Conservation (phyloP, 2,113 vertebrate species). For the Istiophorus platypterus region DNA sequence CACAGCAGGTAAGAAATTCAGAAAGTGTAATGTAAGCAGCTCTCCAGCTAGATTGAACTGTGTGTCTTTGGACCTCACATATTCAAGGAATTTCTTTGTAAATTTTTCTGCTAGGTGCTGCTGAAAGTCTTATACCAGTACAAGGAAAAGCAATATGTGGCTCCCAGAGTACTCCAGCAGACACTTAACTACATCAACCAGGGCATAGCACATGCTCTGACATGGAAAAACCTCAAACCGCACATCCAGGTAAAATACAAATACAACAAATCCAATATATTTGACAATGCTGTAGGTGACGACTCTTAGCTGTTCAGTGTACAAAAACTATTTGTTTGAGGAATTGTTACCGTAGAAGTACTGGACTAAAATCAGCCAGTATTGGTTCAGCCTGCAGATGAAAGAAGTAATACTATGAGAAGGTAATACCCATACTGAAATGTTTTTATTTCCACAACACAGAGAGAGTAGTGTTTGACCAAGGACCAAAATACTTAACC, state of each 20-base stretch:
- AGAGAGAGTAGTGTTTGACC: not conserved
- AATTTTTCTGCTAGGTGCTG: slow-evolving; percentile 88
- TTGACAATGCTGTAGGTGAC: not conserved
- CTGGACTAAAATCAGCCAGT: not conserved
- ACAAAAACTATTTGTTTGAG: not conserved
- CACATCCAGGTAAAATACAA: slow-evolving; percentile 97
- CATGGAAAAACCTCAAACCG: slow-evolving; percentile 98
- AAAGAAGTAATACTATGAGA: not conserved
- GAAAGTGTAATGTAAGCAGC: not conserved
- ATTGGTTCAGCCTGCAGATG: no score
- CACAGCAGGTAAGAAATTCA: slow-evolving; percentile 89
- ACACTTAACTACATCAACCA: slow-evolving; percentile 98
- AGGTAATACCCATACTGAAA: no score
- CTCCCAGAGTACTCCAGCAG: slow-evolving; percentile 97
- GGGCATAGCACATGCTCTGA: slow-evolving; percentile 96
- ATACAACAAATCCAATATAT: not conserved
- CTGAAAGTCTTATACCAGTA: slow-evolving; percentile 98
- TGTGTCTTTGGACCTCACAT: not conserved
- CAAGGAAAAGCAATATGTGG: slow-evolving; percentile 98
- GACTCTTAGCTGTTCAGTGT: not conserved
- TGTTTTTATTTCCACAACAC: not conserved
- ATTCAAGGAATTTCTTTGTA: slow-evolving; percentile 1
- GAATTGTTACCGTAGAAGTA: not conserved
- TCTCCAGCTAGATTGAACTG: not conserved
- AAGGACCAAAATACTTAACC: not conserved